Evolutionary conservation across 1,140 invertebrate genomes (phyloP).

Genomic region (Mizuhopecten yessoensis): DNA sequence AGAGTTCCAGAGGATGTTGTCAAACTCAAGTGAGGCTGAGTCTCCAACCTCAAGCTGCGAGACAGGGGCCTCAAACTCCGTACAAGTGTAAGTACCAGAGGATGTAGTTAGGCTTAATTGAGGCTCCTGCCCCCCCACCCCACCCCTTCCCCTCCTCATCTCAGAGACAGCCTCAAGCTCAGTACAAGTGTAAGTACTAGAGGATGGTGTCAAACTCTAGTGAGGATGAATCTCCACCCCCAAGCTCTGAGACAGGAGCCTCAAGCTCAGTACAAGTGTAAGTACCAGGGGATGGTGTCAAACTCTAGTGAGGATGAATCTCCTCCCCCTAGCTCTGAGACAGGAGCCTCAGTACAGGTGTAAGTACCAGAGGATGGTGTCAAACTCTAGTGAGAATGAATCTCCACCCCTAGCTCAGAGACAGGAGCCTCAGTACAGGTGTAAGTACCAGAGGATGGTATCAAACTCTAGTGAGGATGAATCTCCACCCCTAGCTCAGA

Average conservation of each 20-base stretch:
- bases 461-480: not conserved
- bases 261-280: conserved; percentile 69
- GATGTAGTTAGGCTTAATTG: no score
- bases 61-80: not conserved
- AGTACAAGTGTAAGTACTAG: conserved; percentile 59
- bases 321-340: not conserved
- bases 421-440: conserved; percentile 46
- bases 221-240: not conserved
- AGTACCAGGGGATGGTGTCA: conserved; percentile 61
- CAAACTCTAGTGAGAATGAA: not conserved
- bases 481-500: conserved; percentile 11
- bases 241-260: conserved; percentile 59
- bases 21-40: conserved; percentile 64
- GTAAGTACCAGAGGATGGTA: conserved; percentile 50
- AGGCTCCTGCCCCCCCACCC: not conserved
- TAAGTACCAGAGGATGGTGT: not conserved
- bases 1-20: conserved; percentile 69
- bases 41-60: conserved; percentile 14
- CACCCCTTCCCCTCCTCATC: not conserved
- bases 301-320: conserved; percentile 63
- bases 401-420: not conserved
- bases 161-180: not conserved
- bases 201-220: no score
- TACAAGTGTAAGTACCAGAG: not conserved
- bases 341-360: not conserved